Base-by-base conservation (phyloP, 2,113 vertebrate species). In the Scolopax mira region DNA sequence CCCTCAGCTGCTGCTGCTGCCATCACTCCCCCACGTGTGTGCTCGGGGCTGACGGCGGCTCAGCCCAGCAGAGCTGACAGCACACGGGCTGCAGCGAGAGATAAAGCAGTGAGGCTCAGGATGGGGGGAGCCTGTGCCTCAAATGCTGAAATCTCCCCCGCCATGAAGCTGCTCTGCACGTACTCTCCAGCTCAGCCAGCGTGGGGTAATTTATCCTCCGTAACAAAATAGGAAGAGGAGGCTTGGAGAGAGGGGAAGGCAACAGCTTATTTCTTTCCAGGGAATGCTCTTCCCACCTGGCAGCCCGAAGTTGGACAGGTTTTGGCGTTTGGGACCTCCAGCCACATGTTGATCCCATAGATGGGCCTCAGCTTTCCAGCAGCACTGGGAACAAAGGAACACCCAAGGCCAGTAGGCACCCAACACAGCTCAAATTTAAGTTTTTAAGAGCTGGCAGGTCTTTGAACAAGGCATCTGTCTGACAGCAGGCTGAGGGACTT, bases 131-230 rank as follows among this genome's bases (percentile, higher is more conserved):
- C 0, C 0, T 46, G 55, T n/a, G 78, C 51, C 37, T 60, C 1
- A 0, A 30, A 41, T 73, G 64, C 88, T 31, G 35, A 60, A n/a
- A 41, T 14, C 37, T 79, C 82, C 54, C 51, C 60, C 37, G 12
- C 64, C 3, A 0, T 0, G 11, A n/a, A 75, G 60, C n/a, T 25
- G 33, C 4, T 1, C 4, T 19, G 37, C 2, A 0, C 66, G 28
- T 1, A 10, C 48, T 30, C 65, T 23, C 24, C 69, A 7, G 44
- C 64, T 52, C 69, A 60, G 35, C 22, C 66, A 41, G 35, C 2
- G 0, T 4, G 12, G 19, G 39, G 5, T 10, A 42, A 37, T 44
- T 75, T 22, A 52, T 48, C 52, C 85, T 48, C 74, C 1, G 0
- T 11, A n/a, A 41, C 28, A 66, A 31, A 33, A 69, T 51, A 64